phyloP scores from a whole-genome alignment of 1,140 invertebrate species.

The Drosophila sp. region DNA sequence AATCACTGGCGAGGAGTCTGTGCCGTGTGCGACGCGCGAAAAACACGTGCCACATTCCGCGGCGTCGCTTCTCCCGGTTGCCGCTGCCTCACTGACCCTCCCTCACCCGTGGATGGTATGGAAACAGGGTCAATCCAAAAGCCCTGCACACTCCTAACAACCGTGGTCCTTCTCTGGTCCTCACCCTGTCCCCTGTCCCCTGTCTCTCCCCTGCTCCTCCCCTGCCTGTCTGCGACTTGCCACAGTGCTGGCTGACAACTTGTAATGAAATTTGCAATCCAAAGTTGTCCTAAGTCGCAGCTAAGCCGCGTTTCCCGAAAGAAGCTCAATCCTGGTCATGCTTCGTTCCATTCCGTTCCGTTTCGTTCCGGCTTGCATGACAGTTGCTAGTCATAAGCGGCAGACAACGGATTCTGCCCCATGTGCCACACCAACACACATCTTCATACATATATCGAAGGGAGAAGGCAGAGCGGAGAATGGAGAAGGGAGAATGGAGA shows the following conservation, averaged over 20 bases:
- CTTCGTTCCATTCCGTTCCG: no score
- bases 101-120: conserved; percentile 4
- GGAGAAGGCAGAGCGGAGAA: neutral
- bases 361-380: neutral
- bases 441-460: conserved; percentile 1
- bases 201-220: neutral
- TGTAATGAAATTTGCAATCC: conserved; percentile 57
- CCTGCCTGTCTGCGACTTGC: no score
- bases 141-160: neutral
- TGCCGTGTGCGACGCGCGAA: conserved; percentile 28
- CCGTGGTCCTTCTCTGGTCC: neutral
- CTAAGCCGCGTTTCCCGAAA: conserved; percentile 43
- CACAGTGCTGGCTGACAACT: conserved; percentile 34
- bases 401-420: neutral
- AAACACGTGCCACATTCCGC: conserved; percentile 40
- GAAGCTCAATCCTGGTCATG: conserved; percentile 13
- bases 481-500: neutral
- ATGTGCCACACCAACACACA: neutral
- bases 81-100: no score
- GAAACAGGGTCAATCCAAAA: conserved; percentile 4
- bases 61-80: neutral
- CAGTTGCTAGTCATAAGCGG: conserved; percentile 23
- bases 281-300: conserved; percentile 50
- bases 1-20: conserved; percentile 3
- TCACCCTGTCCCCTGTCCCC: neutral